A percentile compares a stretch with the other conserved stretches of the same genome.
Evolutionary conservation across 2,113 vertebrate species (phyloP).

Genomic region (Macrotus californicus): DNA sequence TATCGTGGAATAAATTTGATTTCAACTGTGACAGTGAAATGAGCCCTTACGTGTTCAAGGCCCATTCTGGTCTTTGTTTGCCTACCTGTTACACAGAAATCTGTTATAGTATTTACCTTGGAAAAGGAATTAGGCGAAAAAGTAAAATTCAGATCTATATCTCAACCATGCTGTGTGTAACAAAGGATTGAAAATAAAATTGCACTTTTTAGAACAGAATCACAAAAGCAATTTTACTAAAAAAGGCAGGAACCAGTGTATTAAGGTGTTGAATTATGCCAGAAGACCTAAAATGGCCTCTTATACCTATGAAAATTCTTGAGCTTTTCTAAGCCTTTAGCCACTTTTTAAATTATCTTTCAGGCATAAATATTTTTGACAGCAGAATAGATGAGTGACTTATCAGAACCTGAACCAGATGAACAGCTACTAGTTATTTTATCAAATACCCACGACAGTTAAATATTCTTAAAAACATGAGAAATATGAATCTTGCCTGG

Average conservation of each 20-base stretch:
- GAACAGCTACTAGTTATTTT: background rate
- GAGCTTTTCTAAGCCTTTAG: background rate
- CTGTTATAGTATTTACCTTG: background rate
- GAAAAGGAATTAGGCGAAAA: background rate
- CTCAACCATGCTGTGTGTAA: conserved; percentile 1
- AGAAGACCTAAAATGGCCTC: background rate
- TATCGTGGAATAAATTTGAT: conserved; percentile 95
- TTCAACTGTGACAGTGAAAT: conserved; percentile 86
- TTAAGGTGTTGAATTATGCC: background rate
- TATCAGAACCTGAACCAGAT: background rate
- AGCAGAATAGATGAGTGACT: conserved; percentile 1
- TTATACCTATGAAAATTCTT: background rate
- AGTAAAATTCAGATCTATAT: background rate
- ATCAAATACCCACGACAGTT: background rate
- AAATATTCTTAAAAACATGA: background rate
- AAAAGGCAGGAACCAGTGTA: background rate
- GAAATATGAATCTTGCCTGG: background rate
- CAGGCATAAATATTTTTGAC: background rate
- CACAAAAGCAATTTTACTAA: background rate
- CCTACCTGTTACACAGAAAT: background rate
- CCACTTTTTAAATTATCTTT: background rate
- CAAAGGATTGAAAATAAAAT: conserved; percentile 43
- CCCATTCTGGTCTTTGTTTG: fast-evolving
- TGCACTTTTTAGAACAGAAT: conserved; percentile 53
- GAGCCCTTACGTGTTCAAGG: fast-evolving